Conservation (phyloP, 1,140 invertebrate species). For the Orussus abietinus region DNA sequence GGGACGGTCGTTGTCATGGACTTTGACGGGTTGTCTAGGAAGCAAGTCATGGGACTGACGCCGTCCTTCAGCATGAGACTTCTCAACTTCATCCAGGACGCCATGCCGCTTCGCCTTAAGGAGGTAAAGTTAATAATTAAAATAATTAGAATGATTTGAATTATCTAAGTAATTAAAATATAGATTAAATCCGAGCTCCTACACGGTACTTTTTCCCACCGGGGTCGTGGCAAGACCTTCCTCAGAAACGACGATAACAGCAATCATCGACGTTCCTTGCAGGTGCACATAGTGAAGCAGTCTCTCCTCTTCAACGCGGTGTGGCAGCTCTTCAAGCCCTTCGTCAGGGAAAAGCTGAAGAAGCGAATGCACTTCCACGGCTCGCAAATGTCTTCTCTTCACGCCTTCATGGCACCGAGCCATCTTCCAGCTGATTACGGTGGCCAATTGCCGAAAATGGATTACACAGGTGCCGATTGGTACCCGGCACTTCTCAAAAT, state of each 20-base stretch:
- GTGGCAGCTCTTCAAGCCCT: conserved; percentile 84
- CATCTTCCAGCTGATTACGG: conserved; percentile 72
- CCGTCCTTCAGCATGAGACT: conserved; percentile 71
- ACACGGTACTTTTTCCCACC: too few species aligned
- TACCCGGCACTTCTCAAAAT: conserved; percentile 62
- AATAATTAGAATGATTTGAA: too few species aligned
- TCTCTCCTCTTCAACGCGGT: conserved; percentile 85
- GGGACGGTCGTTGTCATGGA: conserved; percentile 78
- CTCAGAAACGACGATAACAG: too few species aligned
- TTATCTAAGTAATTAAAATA: too few species aligned
- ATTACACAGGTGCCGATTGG: conserved; percentile 72
- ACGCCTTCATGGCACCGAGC: conserved; percentile 64
- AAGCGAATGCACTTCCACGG: conserved; percentile 76
- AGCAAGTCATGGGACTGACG: conserved; percentile 68
- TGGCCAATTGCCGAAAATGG: conserved; percentile 68
- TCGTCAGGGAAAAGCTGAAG: conserved; percentile 79
- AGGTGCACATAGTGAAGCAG: conserved; percentile 83
- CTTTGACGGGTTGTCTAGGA: conserved; percentile 70
- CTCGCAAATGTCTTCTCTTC: conserved; percentile 66
- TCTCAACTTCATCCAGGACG: conserved; percentile 78
- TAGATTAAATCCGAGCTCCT: too few species aligned
- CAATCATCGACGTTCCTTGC: too few species aligned
- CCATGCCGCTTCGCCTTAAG: conserved; percentile 83
- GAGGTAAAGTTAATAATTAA: too few species aligned
- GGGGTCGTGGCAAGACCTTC: too few species aligned